Evolutionary conservation across 2,888 invertebrate species (phyloP).

Genomic region (Anaspis maculata): DNA sequence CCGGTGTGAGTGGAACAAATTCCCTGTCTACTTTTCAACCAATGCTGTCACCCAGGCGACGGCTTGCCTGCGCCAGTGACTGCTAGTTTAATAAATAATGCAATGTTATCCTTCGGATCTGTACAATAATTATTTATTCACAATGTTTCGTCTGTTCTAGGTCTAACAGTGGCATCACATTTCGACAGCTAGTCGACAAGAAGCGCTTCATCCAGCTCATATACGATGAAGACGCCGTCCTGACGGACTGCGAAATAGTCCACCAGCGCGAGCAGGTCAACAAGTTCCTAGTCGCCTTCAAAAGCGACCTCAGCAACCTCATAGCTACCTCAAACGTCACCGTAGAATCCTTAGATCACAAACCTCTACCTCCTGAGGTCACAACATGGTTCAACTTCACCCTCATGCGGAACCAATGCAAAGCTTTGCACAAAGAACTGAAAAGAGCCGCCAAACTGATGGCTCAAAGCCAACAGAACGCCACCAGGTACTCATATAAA

Average conservation of each 20-base stretch:
- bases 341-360: slow-evolving; percentile 46
- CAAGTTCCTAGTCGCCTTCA: slow-evolving; percentile 52
- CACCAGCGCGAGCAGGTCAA: slow-evolving; percentile 47
- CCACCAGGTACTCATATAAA: slow-evolving; percentile 3
- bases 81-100: too few relatives aligned
- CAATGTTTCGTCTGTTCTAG: slow-evolving; percentile 11
- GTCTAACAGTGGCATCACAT: slow-evolving; percentile 49
- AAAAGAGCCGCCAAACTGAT: slow-evolving; percentile 15
- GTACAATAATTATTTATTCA: too few relatives aligned
- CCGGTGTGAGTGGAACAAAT: too few relatives aligned
- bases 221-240: slow-evolving; percentile 50
- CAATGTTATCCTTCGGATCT: too few relatives aligned
- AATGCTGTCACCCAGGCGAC: too few relatives aligned
- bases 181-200: slow-evolving; percentile 62
- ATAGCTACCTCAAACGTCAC: slow-evolving; percentile 45
- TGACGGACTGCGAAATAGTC: slow-evolving; percentile 62
- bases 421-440: slow-evolving; percentile 36
- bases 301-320: slow-evolving; percentile 46
- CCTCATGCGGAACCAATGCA: slow-evolving; percentile 50
- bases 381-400: slow-evolving; percentile 52
- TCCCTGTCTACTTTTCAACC: too few relatives aligned
- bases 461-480: neutral
- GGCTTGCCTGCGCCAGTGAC: too few relatives aligned
- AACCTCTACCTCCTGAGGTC: slow-evolving; percentile 46
- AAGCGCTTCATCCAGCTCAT: slow-evolving; percentile 61